Conservation (phyloP, 2,113 vertebrate genomes). For the Romanogobio albipinnatus region DNA sequence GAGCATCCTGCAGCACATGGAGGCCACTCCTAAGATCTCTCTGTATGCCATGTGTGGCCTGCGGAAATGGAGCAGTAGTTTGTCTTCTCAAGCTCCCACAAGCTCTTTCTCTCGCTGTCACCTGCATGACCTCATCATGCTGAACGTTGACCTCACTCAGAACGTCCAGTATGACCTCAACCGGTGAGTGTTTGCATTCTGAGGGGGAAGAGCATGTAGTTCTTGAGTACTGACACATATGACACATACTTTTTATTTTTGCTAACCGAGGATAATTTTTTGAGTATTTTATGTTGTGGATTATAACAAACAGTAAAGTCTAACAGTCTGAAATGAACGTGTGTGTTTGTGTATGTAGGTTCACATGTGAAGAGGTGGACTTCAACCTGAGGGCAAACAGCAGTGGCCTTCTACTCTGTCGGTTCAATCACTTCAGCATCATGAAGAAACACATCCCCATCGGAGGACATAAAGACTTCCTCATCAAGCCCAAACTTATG, state of each 20-base stretch:
- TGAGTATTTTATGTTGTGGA: neutral
- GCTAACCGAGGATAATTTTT: too few relatives aligned
- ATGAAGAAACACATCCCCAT: conserved; percentile 97
- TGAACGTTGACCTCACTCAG: conserved; percentile 95
- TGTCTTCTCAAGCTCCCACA: conserved; percentile 69
- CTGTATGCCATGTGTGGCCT: conserved; percentile 90
- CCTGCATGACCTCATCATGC: conserved; percentile 90
- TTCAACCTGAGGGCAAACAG: conserved; percentile 95
- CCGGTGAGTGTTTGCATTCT: conserved; percentile 76
- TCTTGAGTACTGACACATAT: neutral
- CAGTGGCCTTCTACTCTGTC: conserved; percentile 90
- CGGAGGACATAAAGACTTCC: conserved; percentile 89
- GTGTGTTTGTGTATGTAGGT: conserved; percentile 73
- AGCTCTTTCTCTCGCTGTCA: conserved; percentile 89
- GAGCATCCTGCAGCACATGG: conserved; percentile 89
- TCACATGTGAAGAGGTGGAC: conserved; percentile 95
- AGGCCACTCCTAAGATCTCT: conserved; percentile 91
- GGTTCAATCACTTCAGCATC: conserved; percentile 95
- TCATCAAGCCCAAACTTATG: conserved; percentile 91
- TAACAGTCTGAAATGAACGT: neutral
- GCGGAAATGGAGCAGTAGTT: conserved; percentile 89
- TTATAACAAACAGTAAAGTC: neutral
- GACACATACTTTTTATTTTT: too few relatives aligned
- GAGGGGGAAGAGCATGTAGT: neutral
- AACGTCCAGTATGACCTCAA: conserved; percentile 97